A percentile compares a stretch with the other conserved stretches of the same genome.
Evolutionary conservation across 1,140 invertebrate genomes (phyloP).

Genomic region (Neodiprion pinetum): DNA sequence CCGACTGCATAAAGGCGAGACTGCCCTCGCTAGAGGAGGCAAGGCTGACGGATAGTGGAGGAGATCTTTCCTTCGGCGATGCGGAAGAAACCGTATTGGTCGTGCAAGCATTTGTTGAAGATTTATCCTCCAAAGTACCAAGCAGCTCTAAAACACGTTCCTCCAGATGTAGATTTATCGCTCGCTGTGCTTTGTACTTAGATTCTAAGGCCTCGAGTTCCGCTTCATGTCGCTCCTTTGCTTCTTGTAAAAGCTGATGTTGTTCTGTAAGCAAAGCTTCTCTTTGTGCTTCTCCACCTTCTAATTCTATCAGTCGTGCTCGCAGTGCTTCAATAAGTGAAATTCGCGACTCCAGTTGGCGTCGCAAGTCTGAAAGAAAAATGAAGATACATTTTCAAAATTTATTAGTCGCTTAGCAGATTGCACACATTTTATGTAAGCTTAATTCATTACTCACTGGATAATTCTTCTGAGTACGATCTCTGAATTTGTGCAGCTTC

Average conservation of each 20-base stretch:
- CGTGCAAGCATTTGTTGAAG: constrained; percentile 26
- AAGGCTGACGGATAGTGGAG: constrained; percentile 55
- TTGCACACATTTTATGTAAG: neutral
- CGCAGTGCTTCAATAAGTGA: constrained; percentile 55
- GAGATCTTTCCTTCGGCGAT: constrained; percentile 58
- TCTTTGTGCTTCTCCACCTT: constrained; percentile 58
- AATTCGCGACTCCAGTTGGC: constrained; percentile 55
- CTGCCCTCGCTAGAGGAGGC: constrained; percentile 60
- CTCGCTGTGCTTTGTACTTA: constrained; percentile 74
- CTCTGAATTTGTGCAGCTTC: constrained; percentile 51
- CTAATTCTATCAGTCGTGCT: constrained; percentile 56
- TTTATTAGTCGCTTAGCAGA: neutral
- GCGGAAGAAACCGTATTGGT: constrained; percentile 52
- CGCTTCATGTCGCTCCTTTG: constrained; percentile 62
- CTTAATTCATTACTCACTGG: constrained; percentile 35
- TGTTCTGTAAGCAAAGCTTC: constrained; percentile 60
- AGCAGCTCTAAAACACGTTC: constrained; percentile 71
- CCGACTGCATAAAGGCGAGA: constrained; percentile 51
- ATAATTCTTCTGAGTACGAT: constrained; percentile 54
- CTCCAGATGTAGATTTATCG: constrained; percentile 72
- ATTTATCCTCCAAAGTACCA: constrained; percentile 61
- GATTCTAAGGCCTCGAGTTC: constrained; percentile 70
- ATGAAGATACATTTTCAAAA: neutral
- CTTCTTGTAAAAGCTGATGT: constrained; percentile 58
- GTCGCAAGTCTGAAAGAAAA: constrained; percentile 47